Percentiles rank a stretch among this genome's conserved stretches.
phyloP scores from a whole-genome alignment of 2,113 vertebrate species.

The Zosterops pallidus region DNA sequence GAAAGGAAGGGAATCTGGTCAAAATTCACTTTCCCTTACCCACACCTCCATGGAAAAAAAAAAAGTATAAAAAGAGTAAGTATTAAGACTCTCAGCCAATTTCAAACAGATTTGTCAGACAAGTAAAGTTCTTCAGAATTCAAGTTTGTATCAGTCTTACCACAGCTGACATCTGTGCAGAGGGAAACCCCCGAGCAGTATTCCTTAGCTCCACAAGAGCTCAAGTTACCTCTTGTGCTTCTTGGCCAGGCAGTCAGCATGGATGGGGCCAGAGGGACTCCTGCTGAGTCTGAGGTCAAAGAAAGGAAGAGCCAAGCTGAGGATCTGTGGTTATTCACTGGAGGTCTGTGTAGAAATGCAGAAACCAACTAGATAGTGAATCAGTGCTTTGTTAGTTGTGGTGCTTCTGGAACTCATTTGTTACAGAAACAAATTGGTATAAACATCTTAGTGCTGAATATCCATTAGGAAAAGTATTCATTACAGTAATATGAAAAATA shows the following conservation, averaged over 20 bases:
- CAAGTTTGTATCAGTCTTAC: not conserved
- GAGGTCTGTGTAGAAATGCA: not conserved
- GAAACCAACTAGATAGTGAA: not conserved
- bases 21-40: not conserved
- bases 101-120: not conserved
- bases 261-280: not conserved
- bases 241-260: not conserved
- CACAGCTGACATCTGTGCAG: not conserved
- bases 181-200: not conserved
- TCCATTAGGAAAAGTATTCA: not conserved
- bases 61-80: not conserved
- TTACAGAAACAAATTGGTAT: not conserved
- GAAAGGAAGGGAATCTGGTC: not conserved
- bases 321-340: not conserved
- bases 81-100: not conserved
- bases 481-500: not conserved
- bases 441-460: not conserved
- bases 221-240: not conserved
- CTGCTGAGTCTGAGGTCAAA: not conserved
- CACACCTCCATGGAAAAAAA: not conserved
- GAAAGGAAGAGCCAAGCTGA: rapidly evolving
- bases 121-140: not conserved
- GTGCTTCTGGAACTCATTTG: not conserved
- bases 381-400: not conserved
- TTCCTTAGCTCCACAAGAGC: not conserved